Evolutionary conservation across 2,113 vertebrate genomes (phyloP).

Genomic region (Oenanthe melanoleuca): DNA sequence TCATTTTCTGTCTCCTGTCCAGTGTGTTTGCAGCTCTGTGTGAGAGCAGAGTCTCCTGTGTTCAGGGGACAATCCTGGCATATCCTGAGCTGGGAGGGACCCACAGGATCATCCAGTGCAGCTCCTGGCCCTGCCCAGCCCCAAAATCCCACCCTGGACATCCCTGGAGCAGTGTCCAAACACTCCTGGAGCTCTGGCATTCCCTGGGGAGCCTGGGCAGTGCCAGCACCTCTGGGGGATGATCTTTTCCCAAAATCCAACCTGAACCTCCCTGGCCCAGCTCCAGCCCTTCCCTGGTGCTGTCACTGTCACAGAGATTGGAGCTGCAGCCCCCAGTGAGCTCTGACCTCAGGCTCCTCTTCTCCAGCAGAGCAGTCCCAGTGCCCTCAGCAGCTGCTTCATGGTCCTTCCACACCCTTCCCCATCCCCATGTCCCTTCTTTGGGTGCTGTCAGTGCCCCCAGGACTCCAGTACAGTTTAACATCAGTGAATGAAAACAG

Average conservation of each 20-base stretch:
- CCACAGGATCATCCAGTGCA: fast-evolving
- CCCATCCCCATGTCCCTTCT: background rate
- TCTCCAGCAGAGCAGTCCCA: background rate
- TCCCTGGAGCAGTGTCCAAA: background rate
- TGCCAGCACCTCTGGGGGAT: background rate
- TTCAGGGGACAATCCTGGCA: background rate
- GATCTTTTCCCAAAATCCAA: background rate
- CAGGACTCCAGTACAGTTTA: background rate
- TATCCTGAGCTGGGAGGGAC: background rate
- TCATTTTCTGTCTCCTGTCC: background rate
- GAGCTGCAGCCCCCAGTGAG: fast-evolving
- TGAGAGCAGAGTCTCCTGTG: background rate
- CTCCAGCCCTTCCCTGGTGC: background rate
- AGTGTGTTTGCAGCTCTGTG: background rate
- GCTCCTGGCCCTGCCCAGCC: background rate
- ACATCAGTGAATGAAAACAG: background rate
- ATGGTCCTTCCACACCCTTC: background rate
- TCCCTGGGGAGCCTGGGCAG: background rate
- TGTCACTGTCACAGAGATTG: fast-evolving
- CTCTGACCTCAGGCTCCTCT: background rate
- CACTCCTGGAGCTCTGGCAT: background rate
- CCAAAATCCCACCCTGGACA: background rate
- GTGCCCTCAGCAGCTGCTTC: background rate
- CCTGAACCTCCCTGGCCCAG: fast-evolving
- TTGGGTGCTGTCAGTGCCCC: background rate